Evolutionary conservation across 2,797 vertebrate genomes (phyloP), one percentile per base, ranked within the genome.

Genomic region (Heteromormyrus szaboi): DNA sequence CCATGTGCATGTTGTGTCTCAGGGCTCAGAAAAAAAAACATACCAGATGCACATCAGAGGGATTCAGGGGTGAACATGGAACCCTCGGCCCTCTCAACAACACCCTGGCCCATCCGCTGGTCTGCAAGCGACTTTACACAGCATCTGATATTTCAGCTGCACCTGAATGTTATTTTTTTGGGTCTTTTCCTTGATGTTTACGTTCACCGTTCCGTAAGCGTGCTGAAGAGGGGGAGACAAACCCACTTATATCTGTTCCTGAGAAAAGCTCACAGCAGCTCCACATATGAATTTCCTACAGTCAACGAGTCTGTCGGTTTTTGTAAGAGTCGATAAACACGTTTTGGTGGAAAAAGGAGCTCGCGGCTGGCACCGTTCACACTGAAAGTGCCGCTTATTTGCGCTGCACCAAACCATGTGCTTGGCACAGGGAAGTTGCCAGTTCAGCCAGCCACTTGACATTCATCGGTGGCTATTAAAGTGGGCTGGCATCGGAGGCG

Each of bases 391-490:
- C 44, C 33, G 25, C 83, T 29, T 85, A 89, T 89, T 85, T 86
- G 25, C 5, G 33, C 25, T 22, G 59, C 59, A 33, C 56, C 88
- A 85, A 50, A 89, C 33, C 79, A 85, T 50, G 88, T 89, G 88
- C 59, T 68, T 85, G 81, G 54, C 79, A n/a, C 68, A 7, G 3
- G 25, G 29, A 11, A 6, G 79, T 44, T 14, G 54, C 83, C 37
- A 56, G 54, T 29, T 37, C 88, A 68, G 81, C 54, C 88, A 85
- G 88, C 59, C 56, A 33, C 81, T 89, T 68, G 44, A 85, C 81
- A 85, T 68, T 89, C 88, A 85, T 85, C 46, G 44, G 46, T 68
- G 81, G 81, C 56, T 65, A 85, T 85, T 89, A 89, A 85, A 89
- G 81, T 50, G 22, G 81, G 44, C 81, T 89, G 88, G 79, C 81